Evolutionary conservation across 1,140 invertebrate species (phyloP), one percentile per base, ranked within the genome.

Genomic region (Drosophila mojavensis): DNA sequence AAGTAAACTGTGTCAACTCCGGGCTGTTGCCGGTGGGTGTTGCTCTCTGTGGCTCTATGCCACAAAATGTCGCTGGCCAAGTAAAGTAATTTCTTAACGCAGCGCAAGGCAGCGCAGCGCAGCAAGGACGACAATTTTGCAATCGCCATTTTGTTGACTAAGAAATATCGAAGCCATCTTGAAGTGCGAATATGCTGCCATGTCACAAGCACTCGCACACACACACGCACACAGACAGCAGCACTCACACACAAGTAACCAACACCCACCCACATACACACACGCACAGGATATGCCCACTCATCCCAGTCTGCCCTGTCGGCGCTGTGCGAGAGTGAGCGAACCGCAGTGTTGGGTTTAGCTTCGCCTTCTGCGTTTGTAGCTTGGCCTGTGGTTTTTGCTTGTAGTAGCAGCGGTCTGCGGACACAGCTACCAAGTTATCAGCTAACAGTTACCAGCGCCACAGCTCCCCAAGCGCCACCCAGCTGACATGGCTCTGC

Each of bases 101-200:
- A 69, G 71, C 61, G 54, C 67, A 54, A 24, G 20, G 20, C 20
- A 24, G 39, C 45, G 64, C 33, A 7, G 33, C 9, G 33, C 64
- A 66, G 60, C 69, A 65, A 80, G 71, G 62, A 83, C 79, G 80
- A 83, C 84, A 80, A 80, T 88, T 88, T 88, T 88, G 83, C 83
- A 88, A 88, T 84, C 77, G 83, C 83, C 83, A 88, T 88, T 88
- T 88, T 84, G 83, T 88, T 88, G 84, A 88, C 84, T 89, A 90
- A 88, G 84, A 88, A 88, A 88, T 88, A 88, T 88, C 84, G 84
- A 89, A 88, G 84, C 84, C 80, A 88, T 89, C 80, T 88, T 89
- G 69, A 84, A 88, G 80, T 89, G 84, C 84, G 84, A 89, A 84
- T 88, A 80, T 88, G 66, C 76, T 75, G 77, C 73, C 69, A 83